phyloP scores from a whole-genome alignment of 2,888 invertebrate genomes.

The Yponomeuta evonymella region DNA sequence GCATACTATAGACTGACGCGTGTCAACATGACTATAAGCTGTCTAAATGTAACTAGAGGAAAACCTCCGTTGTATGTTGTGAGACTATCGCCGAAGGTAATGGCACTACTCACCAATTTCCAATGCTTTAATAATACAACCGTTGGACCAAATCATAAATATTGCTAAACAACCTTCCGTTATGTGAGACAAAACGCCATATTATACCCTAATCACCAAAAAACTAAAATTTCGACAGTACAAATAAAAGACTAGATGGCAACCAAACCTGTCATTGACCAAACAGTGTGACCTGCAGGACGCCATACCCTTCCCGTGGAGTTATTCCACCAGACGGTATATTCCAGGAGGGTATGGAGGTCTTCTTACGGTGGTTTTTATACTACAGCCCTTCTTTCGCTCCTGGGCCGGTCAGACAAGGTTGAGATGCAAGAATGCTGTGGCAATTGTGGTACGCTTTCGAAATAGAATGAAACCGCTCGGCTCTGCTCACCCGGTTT shows the following conservation, averaged over 20 bases:
- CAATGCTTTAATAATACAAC: not conserved
- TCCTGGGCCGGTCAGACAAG: conserved; percentile 55
- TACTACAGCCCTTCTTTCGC: conserved; percentile 4
- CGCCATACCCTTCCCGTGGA: not conserved
- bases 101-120: not conserved
- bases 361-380: conserved; percentile 33
- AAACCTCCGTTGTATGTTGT: not conserved
- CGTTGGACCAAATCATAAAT: not conserved
- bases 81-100: not conserved
- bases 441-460: conserved; percentile 55
- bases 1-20: no score
- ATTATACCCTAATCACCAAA: conserved; percentile 5
- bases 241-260: not conserved
- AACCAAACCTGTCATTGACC: conserved; percentile 2
- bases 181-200: not conserved
- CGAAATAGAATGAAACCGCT: conserved; percentile 53
- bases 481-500: conserved; percentile 33
- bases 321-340: not conserved
- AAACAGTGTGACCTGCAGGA: not conserved
- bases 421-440: conserved; percentile 66
- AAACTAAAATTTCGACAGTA: not conserved
- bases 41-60: not conserved
- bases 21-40: no score
- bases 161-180: conserved; percentile 5
- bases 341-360: conserved; percentile 17